Percentiles rank a stretch among this genome's conserved stretches.
These are phyloP conservation scores for Aphelenchoides avenae DNA, from an alignment of 1,140 invertebrate genomes.

Conservation along the genomic window DNA sequence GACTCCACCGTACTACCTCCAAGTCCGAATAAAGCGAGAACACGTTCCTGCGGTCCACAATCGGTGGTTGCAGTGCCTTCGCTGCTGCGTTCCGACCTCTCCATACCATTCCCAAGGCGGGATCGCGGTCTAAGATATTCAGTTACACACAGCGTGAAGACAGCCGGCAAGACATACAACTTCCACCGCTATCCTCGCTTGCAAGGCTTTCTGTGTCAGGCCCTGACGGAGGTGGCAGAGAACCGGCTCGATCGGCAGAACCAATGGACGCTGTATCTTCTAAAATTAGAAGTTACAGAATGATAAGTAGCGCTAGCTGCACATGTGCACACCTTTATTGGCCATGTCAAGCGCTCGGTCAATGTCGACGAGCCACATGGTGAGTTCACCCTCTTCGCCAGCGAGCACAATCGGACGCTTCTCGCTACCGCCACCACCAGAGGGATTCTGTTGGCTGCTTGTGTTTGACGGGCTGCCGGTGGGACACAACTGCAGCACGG, in stretches of 20 bases:
- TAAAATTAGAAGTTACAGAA: not conserved
- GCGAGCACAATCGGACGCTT: constrained; percentile 28
- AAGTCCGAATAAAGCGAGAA: constrained; percentile 40
- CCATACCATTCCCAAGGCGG: constrained; percentile 13
- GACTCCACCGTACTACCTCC: constrained; percentile 28
- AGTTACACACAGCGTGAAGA: not conserved
- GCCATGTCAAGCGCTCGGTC: constrained; percentile 31
- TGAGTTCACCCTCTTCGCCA: constrained; percentile 27
- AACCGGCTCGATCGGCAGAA: constrained; percentile 24
- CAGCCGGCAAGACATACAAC: constrained; percentile 11
- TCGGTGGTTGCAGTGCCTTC: constrained; percentile 31
- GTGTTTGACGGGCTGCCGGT: too few relatives aligned
- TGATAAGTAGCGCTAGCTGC: too few relatives aligned
- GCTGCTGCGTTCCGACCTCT: constrained; percentile 39
- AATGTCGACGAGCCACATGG: constrained; percentile 34
- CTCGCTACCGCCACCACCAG: constrained; percentile 11
- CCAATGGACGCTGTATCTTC: constrained; percentile 11
- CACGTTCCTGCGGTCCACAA: constrained; percentile 39
- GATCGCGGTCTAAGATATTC: constrained; percentile 27
- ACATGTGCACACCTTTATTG: constrained; percentile 22
- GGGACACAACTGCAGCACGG: constrained; percentile 34
- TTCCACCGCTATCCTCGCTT: constrained; percentile 27
- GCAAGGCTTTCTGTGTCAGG: constrained; percentile 25
- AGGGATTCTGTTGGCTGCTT: too few relatives aligned
- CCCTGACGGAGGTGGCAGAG: constrained; percentile 2